These are phyloP conservation scores for Hystrix brachyura DNA, from an alignment of 2,113 vertebrate species.

Conservation along the genomic window DNA sequence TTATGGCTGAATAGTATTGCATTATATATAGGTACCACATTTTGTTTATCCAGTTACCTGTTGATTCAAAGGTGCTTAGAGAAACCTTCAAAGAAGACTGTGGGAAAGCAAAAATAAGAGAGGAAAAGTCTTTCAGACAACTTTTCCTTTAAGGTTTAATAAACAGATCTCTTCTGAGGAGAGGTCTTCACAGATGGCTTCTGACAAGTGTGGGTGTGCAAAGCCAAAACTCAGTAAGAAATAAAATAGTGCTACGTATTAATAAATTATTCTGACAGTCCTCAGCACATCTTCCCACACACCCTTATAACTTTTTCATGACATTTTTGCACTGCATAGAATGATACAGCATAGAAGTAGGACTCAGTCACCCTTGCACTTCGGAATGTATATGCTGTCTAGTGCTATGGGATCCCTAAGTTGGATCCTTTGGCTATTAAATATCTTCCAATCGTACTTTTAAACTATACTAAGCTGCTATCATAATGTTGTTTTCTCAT, in stretches of 20 bases:
- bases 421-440: background rate
- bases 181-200: background rate
- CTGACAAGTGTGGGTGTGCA: background rate
- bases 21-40: too few species aligned
- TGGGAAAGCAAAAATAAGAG: background rate
- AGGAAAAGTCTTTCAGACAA: background rate
- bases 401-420: background rate
- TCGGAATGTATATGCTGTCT: background rate
- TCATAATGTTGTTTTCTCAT: background rate
- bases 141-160: background rate
- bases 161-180: slow-evolving; percentile 1
- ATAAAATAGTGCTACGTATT: background rate
- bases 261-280: slow-evolving; percentile 18
- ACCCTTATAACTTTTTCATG: slow-evolving; percentile 50
- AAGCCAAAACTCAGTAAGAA: slow-evolving; percentile 41
- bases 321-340: background rate
- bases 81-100: background rate
- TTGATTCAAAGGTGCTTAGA: background rate
- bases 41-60: too few species aligned
- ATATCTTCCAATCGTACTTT: background rate
- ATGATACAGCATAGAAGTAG: background rate
- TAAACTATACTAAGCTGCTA: background rate
- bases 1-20: too few species aligned
- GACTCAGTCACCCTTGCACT: background rate
- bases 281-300: background rate